A percentile compares a stretch with the other conserved stretches of the same genome.
Conservation (phyloP, 2,888 invertebrate genomes). For the Harmothoe impar region DNA sequence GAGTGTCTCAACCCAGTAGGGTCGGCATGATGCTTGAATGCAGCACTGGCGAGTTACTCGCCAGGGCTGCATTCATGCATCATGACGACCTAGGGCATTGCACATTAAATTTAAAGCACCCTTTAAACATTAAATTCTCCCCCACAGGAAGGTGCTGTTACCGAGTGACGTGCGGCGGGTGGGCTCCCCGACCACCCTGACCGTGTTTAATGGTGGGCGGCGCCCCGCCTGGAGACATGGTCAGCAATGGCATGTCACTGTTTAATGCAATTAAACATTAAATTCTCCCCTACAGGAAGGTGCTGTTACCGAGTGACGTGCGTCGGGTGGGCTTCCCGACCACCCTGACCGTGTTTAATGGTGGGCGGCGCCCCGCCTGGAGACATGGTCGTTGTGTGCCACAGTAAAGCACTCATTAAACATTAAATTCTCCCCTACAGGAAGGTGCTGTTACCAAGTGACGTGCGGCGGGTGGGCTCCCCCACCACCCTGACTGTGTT, state of each 20-base stretch:
- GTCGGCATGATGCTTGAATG: too few species aligned
- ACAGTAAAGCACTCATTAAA: too few species aligned
- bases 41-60: too few species aligned
- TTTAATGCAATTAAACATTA: too few species aligned
- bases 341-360: slow-evolving; percentile 87
- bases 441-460: slow-evolving; percentile 83
- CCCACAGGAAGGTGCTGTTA: slow-evolving; percentile 33
- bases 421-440: neutral
- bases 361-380: slow-evolving; percentile 72
- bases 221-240: slow-evolving; percentile 72
- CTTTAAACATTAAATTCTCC: too few species aligned
- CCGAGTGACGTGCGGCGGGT: slow-evolving; percentile 88
- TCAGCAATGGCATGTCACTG: too few species aligned
- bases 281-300: slow-evolving; percentile 5
- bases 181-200: slow-evolving; percentile 90
- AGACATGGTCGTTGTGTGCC: too few species aligned
- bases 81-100: too few species aligned
- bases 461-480: slow-evolving; percentile 89
- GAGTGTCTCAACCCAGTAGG: too few species aligned
- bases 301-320: slow-evolving; percentile 86
- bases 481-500: slow-evolving; percentile 89
- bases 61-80: too few species aligned
- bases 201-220: slow-evolving; percentile 84
- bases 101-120: too few species aligned
- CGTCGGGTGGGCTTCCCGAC: slow-evolving; percentile 89